These are phyloP conservation scores for Poecile montanus DNA, from an alignment of 2,797 vertebrate genomes.

Conservation along the genomic window DNA sequence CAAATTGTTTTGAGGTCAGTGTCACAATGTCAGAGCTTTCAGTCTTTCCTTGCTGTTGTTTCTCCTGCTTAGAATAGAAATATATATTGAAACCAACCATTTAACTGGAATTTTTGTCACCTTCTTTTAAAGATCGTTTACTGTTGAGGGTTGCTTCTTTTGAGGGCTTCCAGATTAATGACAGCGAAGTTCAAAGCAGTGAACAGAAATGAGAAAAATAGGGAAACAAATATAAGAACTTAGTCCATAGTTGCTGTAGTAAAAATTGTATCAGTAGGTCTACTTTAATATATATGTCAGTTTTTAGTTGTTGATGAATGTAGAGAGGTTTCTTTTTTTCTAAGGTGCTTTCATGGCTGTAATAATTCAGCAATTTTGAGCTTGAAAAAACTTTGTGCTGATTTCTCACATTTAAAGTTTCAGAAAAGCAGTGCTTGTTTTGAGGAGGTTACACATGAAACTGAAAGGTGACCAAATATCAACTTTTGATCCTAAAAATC, in stretches of 20 bases:
- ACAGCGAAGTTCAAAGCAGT: background rate
- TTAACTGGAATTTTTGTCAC: background rate
- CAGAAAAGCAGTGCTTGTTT: background rate
- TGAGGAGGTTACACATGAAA: background rate
- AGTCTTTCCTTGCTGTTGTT: background rate
- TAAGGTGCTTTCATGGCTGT: background rate
- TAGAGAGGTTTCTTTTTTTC: background rate
- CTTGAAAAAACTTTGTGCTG: background rate
- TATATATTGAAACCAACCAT: background rate
- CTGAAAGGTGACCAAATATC: background rate
- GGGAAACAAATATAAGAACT: background rate
- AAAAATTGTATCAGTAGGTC: background rate
- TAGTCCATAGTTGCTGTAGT: background rate
- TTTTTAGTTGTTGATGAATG: background rate
- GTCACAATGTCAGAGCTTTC: background rate
- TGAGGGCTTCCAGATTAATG: background rate
- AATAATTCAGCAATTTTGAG: background rate
- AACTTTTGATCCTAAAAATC: background rate
- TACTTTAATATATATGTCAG: background rate
- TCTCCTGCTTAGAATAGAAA: background rate
- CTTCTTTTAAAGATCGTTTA: background rate
- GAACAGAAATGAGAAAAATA: background rate
- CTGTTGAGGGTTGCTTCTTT: background rate
- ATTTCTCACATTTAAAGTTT: background rate
- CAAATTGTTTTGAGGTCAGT: background rate